These are phyloP conservation scores for Trichopria drosophilae DNA, from an alignment of 2,888 invertebrate species.

Conservation along the genomic window DNA sequence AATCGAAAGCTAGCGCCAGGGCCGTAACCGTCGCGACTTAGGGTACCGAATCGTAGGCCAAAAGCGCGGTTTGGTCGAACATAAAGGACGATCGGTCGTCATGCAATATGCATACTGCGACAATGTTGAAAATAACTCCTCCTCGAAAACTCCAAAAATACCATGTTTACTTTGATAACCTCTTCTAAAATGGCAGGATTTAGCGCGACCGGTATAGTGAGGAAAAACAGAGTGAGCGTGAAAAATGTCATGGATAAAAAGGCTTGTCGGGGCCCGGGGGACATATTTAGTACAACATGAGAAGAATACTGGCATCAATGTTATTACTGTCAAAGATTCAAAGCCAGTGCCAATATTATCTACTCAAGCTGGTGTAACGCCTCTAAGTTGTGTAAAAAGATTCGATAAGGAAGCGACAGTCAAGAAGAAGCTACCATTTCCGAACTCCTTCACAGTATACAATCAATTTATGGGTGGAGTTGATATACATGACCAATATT, in stretches of 20 bases:
- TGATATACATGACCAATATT: conserved; percentile 10
- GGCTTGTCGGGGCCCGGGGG: conserved; percentile 3
- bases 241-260: conserved; percentile 3
- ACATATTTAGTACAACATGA: conserved; percentile 2
- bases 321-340: conserved; percentile 7
- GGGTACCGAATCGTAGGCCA: too few relatives aligned
- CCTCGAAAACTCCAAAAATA: not conserved
- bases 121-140: not conserved
- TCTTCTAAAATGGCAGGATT: not conserved
- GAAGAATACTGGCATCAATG: conserved; percentile 1
- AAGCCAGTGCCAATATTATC: conserved; percentile 7
- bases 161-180: conserved; percentile 6
- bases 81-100: too few relatives aligned
- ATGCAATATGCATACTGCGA: too few relatives aligned
- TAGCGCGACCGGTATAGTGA: conserved; percentile 5
- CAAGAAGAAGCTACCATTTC: conserved; percentile 3
- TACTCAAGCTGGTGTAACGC: conserved; percentile 5
- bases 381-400: conserved; percentile 1
- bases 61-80: too few relatives aligned
- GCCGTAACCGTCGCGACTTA: too few relatives aligned
- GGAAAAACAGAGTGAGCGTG: conserved; percentile 1
- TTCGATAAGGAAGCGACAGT: not conserved
- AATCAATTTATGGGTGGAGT: conserved; percentile 6
- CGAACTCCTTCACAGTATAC: not conserved
- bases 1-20: too few relatives aligned